phyloP scores from a whole-genome alignment of 2,888 invertebrate genomes.

The Pemphredon lugubris region DNA sequence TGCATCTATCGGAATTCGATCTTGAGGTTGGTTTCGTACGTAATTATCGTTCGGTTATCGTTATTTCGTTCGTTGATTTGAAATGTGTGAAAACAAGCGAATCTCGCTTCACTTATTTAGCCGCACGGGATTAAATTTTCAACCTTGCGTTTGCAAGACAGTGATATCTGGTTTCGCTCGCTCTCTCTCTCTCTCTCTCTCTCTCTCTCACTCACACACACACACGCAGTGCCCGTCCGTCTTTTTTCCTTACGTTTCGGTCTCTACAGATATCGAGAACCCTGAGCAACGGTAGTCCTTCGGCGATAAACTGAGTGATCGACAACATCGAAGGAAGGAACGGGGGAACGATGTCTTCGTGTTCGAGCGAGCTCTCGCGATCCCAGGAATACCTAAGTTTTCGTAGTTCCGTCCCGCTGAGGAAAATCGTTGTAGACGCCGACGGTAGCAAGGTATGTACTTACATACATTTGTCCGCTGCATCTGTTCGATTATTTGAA shows the following conservation, averaged over 20 bases:
- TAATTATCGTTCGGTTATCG: neutral
- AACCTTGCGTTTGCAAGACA: no score
- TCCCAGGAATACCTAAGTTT: conserved; percentile 91
- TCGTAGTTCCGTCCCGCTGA: conserved; percentile 88
- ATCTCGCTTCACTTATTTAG: no score
- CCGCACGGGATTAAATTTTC: no score
- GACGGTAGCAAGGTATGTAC: conserved; percentile 87
- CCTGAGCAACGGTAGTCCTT: neutral
- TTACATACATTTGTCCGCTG: no score
- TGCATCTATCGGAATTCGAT: conserved; percentile 1
- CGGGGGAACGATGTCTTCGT: conserved; percentile 78
- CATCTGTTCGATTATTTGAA: no score
- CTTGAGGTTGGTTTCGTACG: conserved; percentile 28
- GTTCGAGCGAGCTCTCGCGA: conserved; percentile 87
- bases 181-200: neutral
- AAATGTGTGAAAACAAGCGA: no score
- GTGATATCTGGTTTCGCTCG: neutral
- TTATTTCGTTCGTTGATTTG: no score
- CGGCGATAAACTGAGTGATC: conserved; percentile 13
- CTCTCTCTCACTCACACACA: no score
- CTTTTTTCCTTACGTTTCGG: no score
- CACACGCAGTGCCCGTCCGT: no score
- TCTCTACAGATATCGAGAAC: conserved; percentile 38
- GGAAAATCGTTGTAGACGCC: conserved; percentile 90
- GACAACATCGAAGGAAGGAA: neutral